Evolutionary conservation across 2,113 vertebrate genomes (phyloP), one percentile per base, ranked within the genome.

Genomic region (Tachysurus fulvidraco): DNA sequence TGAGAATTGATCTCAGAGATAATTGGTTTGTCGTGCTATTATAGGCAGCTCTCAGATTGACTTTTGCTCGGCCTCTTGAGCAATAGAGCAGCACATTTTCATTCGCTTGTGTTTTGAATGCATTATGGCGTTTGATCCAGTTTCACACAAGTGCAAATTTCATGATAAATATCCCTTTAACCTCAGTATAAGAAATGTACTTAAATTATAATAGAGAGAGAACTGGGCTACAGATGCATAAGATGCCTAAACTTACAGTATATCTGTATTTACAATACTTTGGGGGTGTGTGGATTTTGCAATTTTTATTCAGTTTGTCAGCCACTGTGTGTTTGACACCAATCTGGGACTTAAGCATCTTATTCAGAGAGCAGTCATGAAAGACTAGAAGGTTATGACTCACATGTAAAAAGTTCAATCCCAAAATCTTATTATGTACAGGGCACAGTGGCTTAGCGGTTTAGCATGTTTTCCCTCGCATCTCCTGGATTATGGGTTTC

Each of bases 31-130:
- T 67, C 44, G 12, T 67, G 76, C 74, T 67, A 52, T 79, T 67
- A 80, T 80, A 60, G 17, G 21, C 60, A n/a, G 84, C 41, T 78
- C 84, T 85, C 19, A 13, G 59, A 25, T 14, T 10, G 73, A 17
- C 54, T 41, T 83, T 28, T 4, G 5, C 28, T 25, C 13, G 1
- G 0, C 50, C 17, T 64, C 46, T 6, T 36, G 44, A 78, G 74
- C 36, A 65, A 54, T 23, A 23, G 5, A 50, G 17, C n/a, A 52
- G 17, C 4, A 3, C 5, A 0, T 3, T 54, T 52, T 52, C 25
- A 2, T 54, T 85, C 6, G 2, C 21, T 17, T 84, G 23, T 84
- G 44, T 36, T 78, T 78, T 25, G 16, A 85, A 85, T 36, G 84
- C 59, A 54, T 85, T 54, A 25, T n/a, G 36, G 65, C 11, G 55